Conservation (phyloP, 2,113 vertebrate species). For the Chionis minor region DNA sequence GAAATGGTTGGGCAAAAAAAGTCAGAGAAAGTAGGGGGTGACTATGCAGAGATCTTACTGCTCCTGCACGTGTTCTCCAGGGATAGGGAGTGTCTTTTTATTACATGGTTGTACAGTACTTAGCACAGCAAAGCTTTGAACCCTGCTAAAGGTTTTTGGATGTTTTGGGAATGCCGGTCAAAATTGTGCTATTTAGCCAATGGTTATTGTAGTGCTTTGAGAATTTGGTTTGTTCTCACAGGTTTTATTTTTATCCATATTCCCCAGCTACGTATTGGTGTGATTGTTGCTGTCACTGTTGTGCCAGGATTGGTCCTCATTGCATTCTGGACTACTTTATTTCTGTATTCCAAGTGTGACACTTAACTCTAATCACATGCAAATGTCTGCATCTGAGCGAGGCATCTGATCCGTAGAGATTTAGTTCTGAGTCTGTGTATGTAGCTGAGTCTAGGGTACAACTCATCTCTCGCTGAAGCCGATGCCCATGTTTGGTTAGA, state of each 20-base stretch:
- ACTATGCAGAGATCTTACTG: not conserved
- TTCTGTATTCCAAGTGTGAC: not conserved
- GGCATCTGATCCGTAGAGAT: not conserved
- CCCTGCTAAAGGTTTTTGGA: not conserved
- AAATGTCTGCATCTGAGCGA: not conserved
- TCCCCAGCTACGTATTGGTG: not conserved
- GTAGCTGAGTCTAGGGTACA: not conserved
- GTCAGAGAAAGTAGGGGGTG: not conserved
- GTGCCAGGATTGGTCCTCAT: not conserved
- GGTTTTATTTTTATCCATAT: slow-evolving; percentile 2
- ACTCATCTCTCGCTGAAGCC: not conserved
- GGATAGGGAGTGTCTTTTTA: not conserved
- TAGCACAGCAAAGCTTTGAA: not conserved
- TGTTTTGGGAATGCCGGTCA: not conserved
- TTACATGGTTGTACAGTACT: not conserved
- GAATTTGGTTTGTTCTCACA: not conserved
- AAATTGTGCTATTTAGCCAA: not conserved
- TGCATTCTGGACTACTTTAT: not conserved
- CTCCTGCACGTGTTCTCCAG: not conserved
- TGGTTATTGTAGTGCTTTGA: not conserved
- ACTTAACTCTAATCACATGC: not conserved
- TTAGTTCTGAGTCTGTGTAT: not conserved
- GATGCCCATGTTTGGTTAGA: not conserved
- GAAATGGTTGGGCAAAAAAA: not conserved
- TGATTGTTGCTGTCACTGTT: not conserved